Evolutionary conservation across 2,113 vertebrate species (phyloP).

Genomic region (Ceratotherium simum): DNA sequence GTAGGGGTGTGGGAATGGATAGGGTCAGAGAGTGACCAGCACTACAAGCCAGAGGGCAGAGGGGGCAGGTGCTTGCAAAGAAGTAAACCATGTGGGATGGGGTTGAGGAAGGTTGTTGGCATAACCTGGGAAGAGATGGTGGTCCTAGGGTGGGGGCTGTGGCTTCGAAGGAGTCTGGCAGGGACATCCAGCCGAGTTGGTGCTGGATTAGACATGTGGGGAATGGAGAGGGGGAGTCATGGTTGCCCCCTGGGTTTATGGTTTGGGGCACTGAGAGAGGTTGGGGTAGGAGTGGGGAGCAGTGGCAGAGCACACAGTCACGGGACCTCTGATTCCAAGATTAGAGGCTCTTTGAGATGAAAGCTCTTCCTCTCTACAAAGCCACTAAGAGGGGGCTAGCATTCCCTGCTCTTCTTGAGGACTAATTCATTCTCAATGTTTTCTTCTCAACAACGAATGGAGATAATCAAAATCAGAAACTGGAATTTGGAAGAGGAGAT

Average conservation of each 20-base stretch:
- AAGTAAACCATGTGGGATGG: too few relatives aligned
- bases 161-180: not conserved
- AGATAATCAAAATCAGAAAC: not conserved
- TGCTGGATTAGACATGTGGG: not conserved
- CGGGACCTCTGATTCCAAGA: not conserved
- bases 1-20: not conserved
- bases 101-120: not conserved
- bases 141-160: too few relatives aligned
- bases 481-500: not conserved
- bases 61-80: not conserved
- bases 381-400: fast-evolving
- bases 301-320: not conserved
- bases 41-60: not conserved
- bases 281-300: not conserved
- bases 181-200: not conserved
- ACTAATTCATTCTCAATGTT: not conserved
- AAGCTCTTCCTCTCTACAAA: not conserved
- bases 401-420: not conserved
- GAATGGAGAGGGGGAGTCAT: not conserved
- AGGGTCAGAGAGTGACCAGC: not conserved
- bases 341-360: not conserved
- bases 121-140: not conserved
- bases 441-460: not conserved
- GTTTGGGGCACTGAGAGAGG: not conserved
- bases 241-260: not conserved